phyloP scores from a whole-genome alignment of 2,888 invertebrate genomes.

The Drosophila anomelani region DNA sequence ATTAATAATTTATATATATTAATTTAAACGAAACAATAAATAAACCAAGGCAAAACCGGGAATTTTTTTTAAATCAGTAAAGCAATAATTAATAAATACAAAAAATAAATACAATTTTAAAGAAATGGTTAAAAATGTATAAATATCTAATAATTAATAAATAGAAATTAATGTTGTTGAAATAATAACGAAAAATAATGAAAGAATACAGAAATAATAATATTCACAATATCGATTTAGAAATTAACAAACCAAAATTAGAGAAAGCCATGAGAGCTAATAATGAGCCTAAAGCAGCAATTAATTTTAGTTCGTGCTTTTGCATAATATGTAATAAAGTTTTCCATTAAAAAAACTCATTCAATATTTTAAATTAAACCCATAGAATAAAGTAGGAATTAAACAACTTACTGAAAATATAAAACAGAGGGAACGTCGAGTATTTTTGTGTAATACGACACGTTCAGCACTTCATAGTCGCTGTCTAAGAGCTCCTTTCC shows the following conservation, averaged over 20 bases:
- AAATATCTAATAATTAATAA: too few species aligned
- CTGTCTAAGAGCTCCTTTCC: not conserved
- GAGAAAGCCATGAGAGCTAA: not conserved
- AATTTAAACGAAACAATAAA: too few species aligned
- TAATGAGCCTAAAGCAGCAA: constrained; percentile 7
- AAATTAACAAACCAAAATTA: not conserved
- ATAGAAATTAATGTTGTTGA: too few species aligned
- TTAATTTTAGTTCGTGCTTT: constrained; percentile 6
- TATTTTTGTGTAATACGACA: not conserved
- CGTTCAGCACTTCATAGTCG: not conserved
- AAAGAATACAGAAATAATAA: not conserved
- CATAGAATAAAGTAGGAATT: not conserved
- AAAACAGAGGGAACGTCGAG: constrained; percentile 72
- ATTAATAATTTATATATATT: too few species aligned
- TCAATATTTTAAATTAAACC: constrained; percentile 1
- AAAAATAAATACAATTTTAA: too few species aligned
- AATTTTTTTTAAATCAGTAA: too few species aligned
- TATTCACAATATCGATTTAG: not conserved
- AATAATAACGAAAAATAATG: too few species aligned
- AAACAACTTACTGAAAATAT: constrained; percentile 65
- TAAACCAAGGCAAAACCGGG: too few species aligned
- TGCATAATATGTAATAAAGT: constrained; percentile 7
- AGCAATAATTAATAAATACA: too few species aligned
- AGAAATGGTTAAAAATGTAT: too few species aligned
- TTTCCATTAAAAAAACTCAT: not conserved